phyloP scores from a whole-genome alignment of 1,140 invertebrate species.

The Musca domestica region DNA sequence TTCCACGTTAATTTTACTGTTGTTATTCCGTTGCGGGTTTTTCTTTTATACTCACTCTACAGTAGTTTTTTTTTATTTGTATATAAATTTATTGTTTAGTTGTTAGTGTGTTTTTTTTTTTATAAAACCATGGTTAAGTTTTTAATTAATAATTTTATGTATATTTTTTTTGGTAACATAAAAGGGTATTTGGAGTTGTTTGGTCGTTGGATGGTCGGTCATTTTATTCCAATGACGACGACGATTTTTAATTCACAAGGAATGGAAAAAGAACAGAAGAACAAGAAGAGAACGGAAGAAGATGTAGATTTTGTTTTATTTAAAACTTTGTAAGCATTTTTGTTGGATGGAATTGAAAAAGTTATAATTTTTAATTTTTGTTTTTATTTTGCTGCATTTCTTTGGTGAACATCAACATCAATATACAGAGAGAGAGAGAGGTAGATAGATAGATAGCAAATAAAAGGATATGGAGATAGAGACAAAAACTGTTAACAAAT shows the following conservation, averaged over 20 bases:
- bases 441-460: no score
- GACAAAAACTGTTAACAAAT: no score
- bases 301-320: not conserved
- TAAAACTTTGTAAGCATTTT: not conserved
- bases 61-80: not conserved
- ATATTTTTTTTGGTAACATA: no score
- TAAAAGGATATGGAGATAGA: no score
- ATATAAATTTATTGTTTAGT: not conserved
- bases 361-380: not conserved
- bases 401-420: no score
- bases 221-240: no score
- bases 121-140: not conserved
- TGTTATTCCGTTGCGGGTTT: not conserved
- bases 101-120: slow-evolving; percentile 12
- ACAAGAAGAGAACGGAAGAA: not conserved
- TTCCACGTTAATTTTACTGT: not conserved
- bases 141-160: not conserved
- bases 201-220: no score
- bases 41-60: slow-evolving; percentile 17
- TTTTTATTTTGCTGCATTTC: no score
- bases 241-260: no score
- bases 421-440: no score
- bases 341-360: not conserved
- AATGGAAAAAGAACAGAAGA: no score
- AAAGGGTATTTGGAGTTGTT: no score